Evolutionary conservation across 1,140 invertebrate genomes (phyloP), one percentile per base, ranked within the genome.

Genomic region (Ruditapes philippinarum): DNA sequence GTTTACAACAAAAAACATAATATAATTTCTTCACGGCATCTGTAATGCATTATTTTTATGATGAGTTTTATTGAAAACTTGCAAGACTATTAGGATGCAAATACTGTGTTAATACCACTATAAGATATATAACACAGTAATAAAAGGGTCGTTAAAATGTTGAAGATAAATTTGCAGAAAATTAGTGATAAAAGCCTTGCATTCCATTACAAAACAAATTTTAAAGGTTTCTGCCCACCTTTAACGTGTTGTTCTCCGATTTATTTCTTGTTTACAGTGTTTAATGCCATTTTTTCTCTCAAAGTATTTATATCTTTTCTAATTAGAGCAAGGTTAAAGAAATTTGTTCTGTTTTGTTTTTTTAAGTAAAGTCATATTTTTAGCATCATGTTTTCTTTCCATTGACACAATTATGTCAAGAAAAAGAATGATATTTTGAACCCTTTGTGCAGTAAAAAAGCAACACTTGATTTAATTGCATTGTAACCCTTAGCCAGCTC

Each of bases 121-220:
- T 31, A 70, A 38, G 65, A 70, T 70, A 40, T 70, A 70, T 38
- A 70, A 40, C 65, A 38, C 19, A 14, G 33, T 17, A 70, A 36
- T 70, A 70, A 38, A 70, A 36, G 7, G n/a, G 65, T 17, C 38
- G 25, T 70, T 70, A 70, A 70, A 70, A 70, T 70, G 65, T 36
- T 70, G 33, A 40, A 40, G 65, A 70, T 70, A 62, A 62, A 62
- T 70, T 70, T 70, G 33, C 65, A 70, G 65, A 70, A 70, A 70
- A 70, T 36, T 36, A 70, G 65, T 36, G 33, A 70, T 70, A 70
- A 70, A 70, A 70, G 65, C 65, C 38, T 40, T 70, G 28, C 65
- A 70, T 70, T 70, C 33, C 65, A 38, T 40, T 70, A 38, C 33
- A 17, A 70, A 70, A 70, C 33, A 70, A 40, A 17, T 38, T 62